Percentiles rank a stretch among this genome's conserved stretches.
Conservation (phyloP, 2,797 vertebrate species). For the Antrozous pallidus region DNA sequence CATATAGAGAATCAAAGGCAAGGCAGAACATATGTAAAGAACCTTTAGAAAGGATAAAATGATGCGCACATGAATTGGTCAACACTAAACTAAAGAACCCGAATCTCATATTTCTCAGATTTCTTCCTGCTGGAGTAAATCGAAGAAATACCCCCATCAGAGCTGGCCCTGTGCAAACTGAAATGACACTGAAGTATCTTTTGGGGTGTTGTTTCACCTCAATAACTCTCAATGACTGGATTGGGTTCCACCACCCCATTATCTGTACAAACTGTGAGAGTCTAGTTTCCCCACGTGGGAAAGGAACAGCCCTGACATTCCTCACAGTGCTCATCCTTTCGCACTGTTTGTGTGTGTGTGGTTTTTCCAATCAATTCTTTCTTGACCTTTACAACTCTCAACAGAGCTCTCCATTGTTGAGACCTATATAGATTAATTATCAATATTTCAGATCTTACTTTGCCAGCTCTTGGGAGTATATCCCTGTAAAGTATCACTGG, state of each 20-base stretch:
- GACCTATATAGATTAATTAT: not conserved
- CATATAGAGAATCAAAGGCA: too few relatives aligned
- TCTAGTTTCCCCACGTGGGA: not conserved
- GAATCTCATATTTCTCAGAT: not conserved
- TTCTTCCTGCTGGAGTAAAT: not conserved
- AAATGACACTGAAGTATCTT: not conserved
- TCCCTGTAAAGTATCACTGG: not conserved
- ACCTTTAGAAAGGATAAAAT: not conserved
- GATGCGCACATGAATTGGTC: not conserved
- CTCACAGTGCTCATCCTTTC: not conserved
- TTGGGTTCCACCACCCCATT: not conserved
- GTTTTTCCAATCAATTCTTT: not conserved
- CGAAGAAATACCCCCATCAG: not conserved
- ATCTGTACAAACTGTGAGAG: accelerated
- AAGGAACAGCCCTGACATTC: not conserved
- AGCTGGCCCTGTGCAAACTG: not conserved
- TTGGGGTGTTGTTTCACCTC: not conserved
- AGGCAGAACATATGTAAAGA: not conserved
- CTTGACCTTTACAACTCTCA: not conserved
- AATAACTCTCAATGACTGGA: not conserved
- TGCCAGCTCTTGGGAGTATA: not conserved
- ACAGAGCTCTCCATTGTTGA: not conserved
- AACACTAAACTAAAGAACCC: not conserved
- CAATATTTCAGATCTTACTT: not conserved
- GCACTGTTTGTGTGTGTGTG: not conserved